A percentile compares a stretch with the other conserved stretches of the same genome.
phyloP scores from a whole-genome alignment of 2,113 vertebrate genomes.

The Cervus canadensis region DNA sequence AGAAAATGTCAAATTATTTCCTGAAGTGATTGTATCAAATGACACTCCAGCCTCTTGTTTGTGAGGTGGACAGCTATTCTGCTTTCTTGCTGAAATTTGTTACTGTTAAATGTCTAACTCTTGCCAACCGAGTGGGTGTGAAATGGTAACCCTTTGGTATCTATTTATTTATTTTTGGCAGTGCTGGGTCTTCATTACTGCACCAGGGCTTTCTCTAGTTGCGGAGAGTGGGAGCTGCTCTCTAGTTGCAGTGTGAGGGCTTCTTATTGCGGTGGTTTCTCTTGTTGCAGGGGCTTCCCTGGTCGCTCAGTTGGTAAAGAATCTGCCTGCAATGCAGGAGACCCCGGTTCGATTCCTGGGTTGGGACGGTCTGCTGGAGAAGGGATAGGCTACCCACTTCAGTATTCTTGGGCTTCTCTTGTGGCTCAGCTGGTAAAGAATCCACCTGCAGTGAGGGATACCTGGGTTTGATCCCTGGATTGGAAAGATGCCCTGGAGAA shows the following conservation, averaged over 20 bases:
- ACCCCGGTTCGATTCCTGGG: rapidly evolving
- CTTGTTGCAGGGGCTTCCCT: neutral
- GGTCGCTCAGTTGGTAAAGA: neutral
- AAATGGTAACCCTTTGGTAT: neutral
- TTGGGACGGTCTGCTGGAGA: neutral
- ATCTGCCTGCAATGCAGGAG: neutral
- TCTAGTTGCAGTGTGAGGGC: neutral
- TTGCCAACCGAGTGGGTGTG: neutral
- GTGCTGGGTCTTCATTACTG: neutral
- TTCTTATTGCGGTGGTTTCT: neutral
- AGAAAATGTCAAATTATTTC: neutral
- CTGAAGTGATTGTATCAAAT: neutral
- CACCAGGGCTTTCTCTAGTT: neutral
- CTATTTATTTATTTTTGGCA: neutral
- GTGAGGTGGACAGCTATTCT: neutral
- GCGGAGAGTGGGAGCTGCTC: neutral
- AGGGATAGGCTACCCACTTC: neutral
- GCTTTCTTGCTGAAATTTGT: neutral
- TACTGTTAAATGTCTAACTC: neutral
- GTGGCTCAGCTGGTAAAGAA: neutral
- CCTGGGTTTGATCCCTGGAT: neutral
- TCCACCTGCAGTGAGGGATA: neutral
- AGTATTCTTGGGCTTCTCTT: neutral
- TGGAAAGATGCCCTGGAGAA: neutral
- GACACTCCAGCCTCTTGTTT: neutral